Percentiles rank a stretch among this genome's conserved stretches.
phyloP scores from a whole-genome alignment of 2,888 invertebrate genomes.

The Lapara coniferarum region DNA sequence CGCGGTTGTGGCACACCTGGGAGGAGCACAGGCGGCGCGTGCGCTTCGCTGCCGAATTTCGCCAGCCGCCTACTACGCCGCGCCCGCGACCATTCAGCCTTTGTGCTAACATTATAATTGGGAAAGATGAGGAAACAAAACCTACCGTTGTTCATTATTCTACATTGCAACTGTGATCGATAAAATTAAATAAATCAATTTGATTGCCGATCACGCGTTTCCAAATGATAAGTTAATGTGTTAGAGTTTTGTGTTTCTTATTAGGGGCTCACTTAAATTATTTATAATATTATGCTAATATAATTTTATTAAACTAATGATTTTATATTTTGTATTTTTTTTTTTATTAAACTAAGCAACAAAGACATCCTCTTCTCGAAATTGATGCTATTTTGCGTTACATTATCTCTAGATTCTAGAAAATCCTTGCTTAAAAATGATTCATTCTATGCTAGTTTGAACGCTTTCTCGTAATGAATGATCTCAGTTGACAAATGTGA shows the following conservation, averaged over 20 bases:
- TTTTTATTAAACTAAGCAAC: too few species aligned
- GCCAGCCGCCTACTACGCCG: slow-evolving; percentile 36
- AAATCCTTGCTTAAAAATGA: background rate
- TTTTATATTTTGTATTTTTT: too few species aligned
- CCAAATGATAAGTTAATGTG: too few species aligned
- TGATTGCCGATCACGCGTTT: background rate
- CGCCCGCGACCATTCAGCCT: slow-evolving; percentile 42
- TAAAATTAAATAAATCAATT: background rate
- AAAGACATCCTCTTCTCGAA: too few species aligned
- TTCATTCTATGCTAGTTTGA: background rate
- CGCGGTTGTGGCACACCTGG: slow-evolving; percentile 42
- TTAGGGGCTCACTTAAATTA: too few species aligned
- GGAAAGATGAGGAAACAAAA: slow-evolving; percentile 27
- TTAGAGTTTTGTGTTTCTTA: too few species aligned
- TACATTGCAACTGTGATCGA: background rate
- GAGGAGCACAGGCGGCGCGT: slow-evolving; percentile 39
- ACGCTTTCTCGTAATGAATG: slow-evolving; percentile 12
- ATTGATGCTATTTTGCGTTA: too few species aligned
- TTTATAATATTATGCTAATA: too few species aligned
- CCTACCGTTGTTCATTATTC: background rate
- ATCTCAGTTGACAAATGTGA: slow-evolving; percentile 14
- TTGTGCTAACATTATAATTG: slow-evolving; percentile 47
- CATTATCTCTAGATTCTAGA: background rate
- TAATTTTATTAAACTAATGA: too few species aligned
- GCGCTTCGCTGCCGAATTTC: slow-evolving; percentile 59